Evolutionary conservation across 2,113 vertebrate species (phyloP), one percentile per base, ranked within the genome.

Genomic region (Malurus melanocephalus): DNA sequence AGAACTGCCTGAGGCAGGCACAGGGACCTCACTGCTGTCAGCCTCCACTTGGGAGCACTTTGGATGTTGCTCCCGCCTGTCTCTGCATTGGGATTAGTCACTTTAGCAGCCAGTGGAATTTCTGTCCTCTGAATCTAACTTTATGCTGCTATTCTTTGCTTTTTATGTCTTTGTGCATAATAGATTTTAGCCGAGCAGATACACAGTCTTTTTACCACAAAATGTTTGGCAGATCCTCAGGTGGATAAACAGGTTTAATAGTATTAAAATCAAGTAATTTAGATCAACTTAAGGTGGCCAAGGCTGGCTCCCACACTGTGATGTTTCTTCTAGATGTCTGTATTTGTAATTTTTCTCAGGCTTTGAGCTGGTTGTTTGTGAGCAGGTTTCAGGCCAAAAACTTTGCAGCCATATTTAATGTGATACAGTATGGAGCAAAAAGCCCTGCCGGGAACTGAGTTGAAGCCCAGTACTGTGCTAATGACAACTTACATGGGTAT

Each of bases 51-150:
- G 35, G 59, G 49, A 69, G 1, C 24, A 8, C 6, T 35, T 49
- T 1, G 0, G 0, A 0, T 12, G 19, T 7, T 35, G 16, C 28
- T 84, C 8, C 30, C 0, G 1, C 35, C 11, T 2, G 2, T 7
- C 23, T 33, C 40, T 77, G 24, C 1, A 1, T 33, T 49, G 59
- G 6, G 19, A 15, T 67, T 52, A 46, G 60, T 38, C 75, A 43
- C 6, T 38, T 55, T 28, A 42, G 38, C 38, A 64, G 53, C 17
- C 52, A 85, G 10, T 0, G 0, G 40, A 51, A 42, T 13, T 76
- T 57, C n/a, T 66, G 12, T 43, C 35, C n/a, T 2, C 43, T 33
- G 30, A 53, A 45, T 8, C 15, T 35, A 46, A 22, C 16, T 62
- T 76, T 62, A 35, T 42, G 22, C 6, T 59, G 14, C 38, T n/a